These are phyloP conservation scores for Columba janthina DNA, from an alignment of 2,113 vertebrate species.

Conservation along the genomic window DNA sequence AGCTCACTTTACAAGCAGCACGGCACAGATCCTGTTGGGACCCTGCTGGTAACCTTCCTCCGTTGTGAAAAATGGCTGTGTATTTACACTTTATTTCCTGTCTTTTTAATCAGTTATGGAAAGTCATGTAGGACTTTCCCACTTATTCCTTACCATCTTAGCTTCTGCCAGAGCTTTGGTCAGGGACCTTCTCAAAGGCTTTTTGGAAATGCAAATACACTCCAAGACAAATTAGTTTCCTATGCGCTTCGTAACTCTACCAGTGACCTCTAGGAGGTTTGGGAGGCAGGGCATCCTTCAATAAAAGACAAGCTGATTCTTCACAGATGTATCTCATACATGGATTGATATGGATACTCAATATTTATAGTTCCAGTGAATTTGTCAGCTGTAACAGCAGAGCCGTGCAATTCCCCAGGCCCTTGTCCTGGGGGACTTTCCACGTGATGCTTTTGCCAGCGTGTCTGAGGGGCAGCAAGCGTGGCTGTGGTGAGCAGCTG, in stretches of 20 bases:
- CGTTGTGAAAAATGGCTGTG: neutral
- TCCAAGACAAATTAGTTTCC: neutral
- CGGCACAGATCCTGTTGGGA: neutral
- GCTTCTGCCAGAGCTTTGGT: neutral
- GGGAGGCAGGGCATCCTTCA: neutral
- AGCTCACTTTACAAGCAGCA: neutral
- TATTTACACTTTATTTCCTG: neutral
- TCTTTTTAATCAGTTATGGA: neutral
- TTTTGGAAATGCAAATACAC: neutral
- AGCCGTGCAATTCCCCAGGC: neutral
- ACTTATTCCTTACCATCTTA: neutral
- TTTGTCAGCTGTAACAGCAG: neutral
- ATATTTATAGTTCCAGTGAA: neutral
- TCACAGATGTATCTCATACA: neutral
- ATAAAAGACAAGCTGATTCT: neutral
- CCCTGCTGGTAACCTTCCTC: slow-evolving; percentile 24
- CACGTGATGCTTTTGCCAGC: neutral
- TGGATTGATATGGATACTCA: neutral
- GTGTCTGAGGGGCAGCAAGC: fast-evolving
- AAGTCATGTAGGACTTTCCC: neutral
- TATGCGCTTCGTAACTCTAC: neutral
- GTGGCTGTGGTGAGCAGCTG: neutral
- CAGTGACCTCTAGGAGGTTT: neutral
- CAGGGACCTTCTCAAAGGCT: neutral
- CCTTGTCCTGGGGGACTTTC: neutral